Evolutionary conservation across 2,113 vertebrate species (phyloP), one percentile per base, ranked within the genome.

Genomic region (Gasterosteus nipponicus): DNA sequence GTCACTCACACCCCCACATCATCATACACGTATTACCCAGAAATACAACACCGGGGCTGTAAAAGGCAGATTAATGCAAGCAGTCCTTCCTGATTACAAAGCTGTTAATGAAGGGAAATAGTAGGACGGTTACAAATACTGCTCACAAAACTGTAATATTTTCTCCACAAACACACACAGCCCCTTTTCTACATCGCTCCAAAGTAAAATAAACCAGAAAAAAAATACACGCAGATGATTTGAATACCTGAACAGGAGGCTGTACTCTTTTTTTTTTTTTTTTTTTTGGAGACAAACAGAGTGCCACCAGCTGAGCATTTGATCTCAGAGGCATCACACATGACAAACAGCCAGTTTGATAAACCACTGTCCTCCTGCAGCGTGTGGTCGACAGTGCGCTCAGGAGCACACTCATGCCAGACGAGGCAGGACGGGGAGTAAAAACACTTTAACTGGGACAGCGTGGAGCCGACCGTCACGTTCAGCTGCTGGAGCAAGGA

Each of bases 331-430:
- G 41, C 73, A 7, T 51, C 77, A 41, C 67, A 38, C 35, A 10
- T 62, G 19, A 81, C 74, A 68, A 54, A 41, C 69, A 73, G 49
- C 29, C 73, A 35, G 51, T 77, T 58, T 81, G 67, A 84, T 85
- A 72, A 51, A 69, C 38, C 69, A 8, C 63, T 83, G 71, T 77
- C 56, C 85, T 92, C 89, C 91, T 83, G 82, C 91, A 94, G 93
- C 76, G 74, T 85, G 89, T 68, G 82, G 82, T 65, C 75, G 12
- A 47, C 78, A 51, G 66, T 75, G 88, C 77, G 66, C 81, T 85
- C 78, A 78, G 87, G 84, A 81, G 85, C 85, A 89, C 82, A 90
- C 93, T 90, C 89, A 92, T 91, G 83, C 84, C 88, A 89, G 85
- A 79, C 90, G 69, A 89, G 80, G 81, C 86, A 78, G 85, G 83